Evolutionary conservation across 2,888 invertebrate genomes (phyloP).

Genomic region (Parnassius smintheus): DNA sequence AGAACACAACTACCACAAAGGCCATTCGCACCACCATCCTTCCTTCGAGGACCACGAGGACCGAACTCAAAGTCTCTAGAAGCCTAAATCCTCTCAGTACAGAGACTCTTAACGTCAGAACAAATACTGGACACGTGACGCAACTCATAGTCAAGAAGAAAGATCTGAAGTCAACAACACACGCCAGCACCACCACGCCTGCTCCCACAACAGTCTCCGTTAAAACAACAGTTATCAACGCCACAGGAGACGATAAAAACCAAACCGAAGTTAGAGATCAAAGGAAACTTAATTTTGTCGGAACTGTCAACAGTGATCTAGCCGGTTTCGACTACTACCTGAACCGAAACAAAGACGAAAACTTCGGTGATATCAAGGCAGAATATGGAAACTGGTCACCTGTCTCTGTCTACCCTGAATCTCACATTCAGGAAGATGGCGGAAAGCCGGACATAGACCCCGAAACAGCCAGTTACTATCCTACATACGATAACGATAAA

Average conservation of each 20-base stretch:
- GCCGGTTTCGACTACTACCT: slow-evolving; percentile 75
- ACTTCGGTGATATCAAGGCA: slow-evolving; percentile 68
- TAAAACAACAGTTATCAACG: slow-evolving; percentile 48
- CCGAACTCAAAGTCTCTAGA: slow-evolving; percentile 88
- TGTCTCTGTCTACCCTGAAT: slow-evolving; percentile 74
- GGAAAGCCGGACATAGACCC: slow-evolving; percentile 61
- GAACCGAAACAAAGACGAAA: slow-evolving; percentile 68
- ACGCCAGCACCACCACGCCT: slow-evolving; percentile 41
- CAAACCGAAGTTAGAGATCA: slow-evolving; percentile 71
- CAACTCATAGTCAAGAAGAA: slow-evolving; percentile 88
- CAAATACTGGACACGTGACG: slow-evolving; percentile 87
- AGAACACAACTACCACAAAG: slow-evolving; percentile 66
- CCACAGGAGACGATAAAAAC: slow-evolving; percentile 57
- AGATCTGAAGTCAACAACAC: slow-evolving; percentile 74
- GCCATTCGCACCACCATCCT: slow-evolving; percentile 69
- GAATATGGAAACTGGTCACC: slow-evolving; percentile 80
- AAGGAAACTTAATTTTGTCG: slow-evolving; percentile 65
- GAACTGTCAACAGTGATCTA: slow-evolving; percentile 65
- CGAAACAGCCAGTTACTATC: slow-evolving; percentile 70
- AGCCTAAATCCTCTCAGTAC: slow-evolving; percentile 89
- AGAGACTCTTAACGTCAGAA: slow-evolving; percentile 88
- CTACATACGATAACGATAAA: slow-evolving; percentile 71
- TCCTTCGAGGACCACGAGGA: slow-evolving; percentile 84
- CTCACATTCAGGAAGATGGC: slow-evolving; percentile 71
- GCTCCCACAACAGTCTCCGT: slow-evolving; percentile 61